Evolutionary conservation across 2,888 invertebrate genomes (phyloP).

Genomic region (Caenorhabditis sp.): DNA sequence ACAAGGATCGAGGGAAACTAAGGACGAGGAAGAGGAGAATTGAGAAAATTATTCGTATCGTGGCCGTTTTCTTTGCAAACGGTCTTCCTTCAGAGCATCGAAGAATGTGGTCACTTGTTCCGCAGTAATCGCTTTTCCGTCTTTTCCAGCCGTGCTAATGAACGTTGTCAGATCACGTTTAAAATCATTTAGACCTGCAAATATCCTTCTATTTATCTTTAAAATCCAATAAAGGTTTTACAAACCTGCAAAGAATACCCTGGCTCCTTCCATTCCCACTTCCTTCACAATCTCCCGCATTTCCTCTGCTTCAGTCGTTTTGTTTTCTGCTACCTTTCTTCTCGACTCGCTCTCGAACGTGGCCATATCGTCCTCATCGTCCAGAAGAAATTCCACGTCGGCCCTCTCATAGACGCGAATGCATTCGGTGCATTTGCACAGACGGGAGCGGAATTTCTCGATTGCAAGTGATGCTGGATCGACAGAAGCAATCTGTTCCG

Average conservation of each 20-base stretch:
- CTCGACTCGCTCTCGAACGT: conserved; percentile 55
- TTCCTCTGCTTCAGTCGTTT: conserved; percentile 22
- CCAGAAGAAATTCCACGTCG: conserved; percentile 66
- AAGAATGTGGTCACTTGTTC: conserved; percentile 62
- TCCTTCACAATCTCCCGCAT: conserved; percentile 42
- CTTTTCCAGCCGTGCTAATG: conserved; percentile 4
- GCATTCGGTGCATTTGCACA: conserved; percentile 64
- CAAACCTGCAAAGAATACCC: conserved; percentile 37
- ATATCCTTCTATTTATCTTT: too few species aligned
- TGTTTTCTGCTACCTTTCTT: conserved; percentile 22
- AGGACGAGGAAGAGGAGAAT: conserved; percentile 36
- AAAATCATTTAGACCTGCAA: conserved; percentile 59
- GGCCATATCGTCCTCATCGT: conserved; percentile 63
- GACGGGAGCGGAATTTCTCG: conserved; percentile 6
- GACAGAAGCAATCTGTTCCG: not conserved
- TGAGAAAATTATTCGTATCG: conserved; percentile 18
- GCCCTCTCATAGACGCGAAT: conserved; percentile 44
- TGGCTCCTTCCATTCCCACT: conserved; percentile 60
- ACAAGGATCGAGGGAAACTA: conserved; percentile 44
- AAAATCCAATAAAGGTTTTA: not conserved
- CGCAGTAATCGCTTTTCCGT: conserved; percentile 45
- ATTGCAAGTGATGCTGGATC: conserved; percentile 2
- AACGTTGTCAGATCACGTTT: conserved; percentile 59
- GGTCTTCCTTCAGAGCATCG: conserved; percentile 37
- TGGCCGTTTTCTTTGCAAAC: conserved; percentile 20